Base-by-base conservation (phyloP, 2,888 invertebrate species). In the Drosophila buzzatii region DNA sequence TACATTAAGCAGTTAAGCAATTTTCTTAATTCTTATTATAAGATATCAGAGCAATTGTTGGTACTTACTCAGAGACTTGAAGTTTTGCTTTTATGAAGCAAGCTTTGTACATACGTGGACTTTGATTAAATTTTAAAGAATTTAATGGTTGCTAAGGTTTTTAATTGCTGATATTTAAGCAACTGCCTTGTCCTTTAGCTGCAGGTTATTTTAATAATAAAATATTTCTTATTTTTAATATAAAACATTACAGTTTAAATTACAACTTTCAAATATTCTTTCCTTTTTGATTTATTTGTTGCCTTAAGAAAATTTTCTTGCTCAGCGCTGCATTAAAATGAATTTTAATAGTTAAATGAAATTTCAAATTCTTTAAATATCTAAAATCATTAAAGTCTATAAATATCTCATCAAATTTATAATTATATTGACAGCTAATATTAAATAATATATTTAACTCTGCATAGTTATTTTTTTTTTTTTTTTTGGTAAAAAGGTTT, bases 11-110 rank as follows among this genome's bases (percentile, higher is more conserved):
- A 23, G 63, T 14, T 41, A 10, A 47, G 45, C 47, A 47, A 33
- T 59, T 59, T n/a, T 33, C 8, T 3, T 55, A 31, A 51, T 51
- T 51, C 16, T 37, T 20, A 14, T 35, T 53, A 51, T 14, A 51
- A 47, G 16, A 33, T 18, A 33, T 18, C 51, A 12, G 12, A 3
- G 7, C 3, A 51, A 31, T 27, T 23, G 16, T 27, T 47, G 4
- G 27, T 47, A 16, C 33, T 33, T 33, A 31, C n/a, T 10, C n/a
- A 18, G 18, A 49, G 49, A n/a, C n/a, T n/a, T 6, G n/a, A 31
- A 27, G 23, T 12, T 45, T 45, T 23, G 3, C 12, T 18, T n/a
- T 33, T 45, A 23, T 27, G 16, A 10, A 31, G 1, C 31, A 31
- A 10, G 47, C 5, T n/a, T 10, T 10, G 9, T 20, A 27, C 27